A percentile compares a stretch with the other conserved stretches of the same genome.
Evolutionary conservation across 2,888 invertebrate species (phyloP).

Genomic region (Ecliptopera silaceata): DNA sequence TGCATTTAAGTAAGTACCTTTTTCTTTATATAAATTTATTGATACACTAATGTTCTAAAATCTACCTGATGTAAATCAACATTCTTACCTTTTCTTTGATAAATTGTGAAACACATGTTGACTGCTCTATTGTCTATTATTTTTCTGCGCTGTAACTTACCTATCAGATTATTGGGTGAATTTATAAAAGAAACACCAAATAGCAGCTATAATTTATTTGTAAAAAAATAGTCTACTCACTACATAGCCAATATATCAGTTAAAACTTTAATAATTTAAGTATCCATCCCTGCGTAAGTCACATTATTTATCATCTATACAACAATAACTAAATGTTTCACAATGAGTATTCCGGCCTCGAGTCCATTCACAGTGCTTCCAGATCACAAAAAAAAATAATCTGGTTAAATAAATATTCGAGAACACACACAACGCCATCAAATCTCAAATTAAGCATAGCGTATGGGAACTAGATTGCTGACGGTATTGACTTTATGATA

Average conservation of each 20-base stretch:
- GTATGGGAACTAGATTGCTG: too few relatives aligned
- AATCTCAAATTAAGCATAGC: too few relatives aligned
- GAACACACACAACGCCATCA: too few relatives aligned
- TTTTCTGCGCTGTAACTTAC: neutral
- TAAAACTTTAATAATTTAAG: slow-evolving; percentile 84
- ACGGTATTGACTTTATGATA: too few relatives aligned
- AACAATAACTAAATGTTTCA: slow-evolving; percentile 80
- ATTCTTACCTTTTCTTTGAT: too few relatives aligned
- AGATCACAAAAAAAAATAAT: neutral
- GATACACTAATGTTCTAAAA: too few relatives aligned
- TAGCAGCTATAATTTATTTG: slow-evolving; percentile 86
- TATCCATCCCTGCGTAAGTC: slow-evolving; percentile 84
- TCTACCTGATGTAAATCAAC: too few relatives aligned
- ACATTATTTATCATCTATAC: slow-evolving; percentile 83
- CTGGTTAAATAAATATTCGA: neutral
- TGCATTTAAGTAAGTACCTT: too few relatives aligned
- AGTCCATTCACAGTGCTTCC: slow-evolving; percentile 45
- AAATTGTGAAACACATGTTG: too few relatives aligned
- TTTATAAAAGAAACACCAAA: slow-evolving; percentile 34
- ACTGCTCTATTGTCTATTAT: too few relatives aligned
- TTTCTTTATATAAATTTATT: too few relatives aligned
- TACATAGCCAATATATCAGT: slow-evolving; percentile 86
- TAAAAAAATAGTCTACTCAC: slow-evolving; percentile 88
- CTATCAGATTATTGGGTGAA: too few relatives aligned
- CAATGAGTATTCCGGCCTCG: slow-evolving; percentile 79